Conservation (phyloP, 2,888 invertebrate species). For the Byasa hedistus region DNA sequence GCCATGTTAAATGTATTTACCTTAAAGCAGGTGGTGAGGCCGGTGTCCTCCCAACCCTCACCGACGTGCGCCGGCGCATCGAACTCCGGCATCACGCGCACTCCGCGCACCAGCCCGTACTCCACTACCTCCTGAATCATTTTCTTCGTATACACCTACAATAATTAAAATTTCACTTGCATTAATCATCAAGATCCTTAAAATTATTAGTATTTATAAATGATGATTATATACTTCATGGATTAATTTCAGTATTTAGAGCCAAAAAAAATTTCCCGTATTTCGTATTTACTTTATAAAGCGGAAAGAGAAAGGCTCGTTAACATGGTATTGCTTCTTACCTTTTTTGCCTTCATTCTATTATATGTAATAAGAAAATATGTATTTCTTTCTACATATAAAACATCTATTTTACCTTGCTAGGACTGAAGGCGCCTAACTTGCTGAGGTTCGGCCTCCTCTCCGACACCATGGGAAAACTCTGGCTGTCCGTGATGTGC, state of each 20-base stretch:
- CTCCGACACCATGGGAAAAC: conserved; percentile 92
- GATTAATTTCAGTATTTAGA: no score
- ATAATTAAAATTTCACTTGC: neutral
- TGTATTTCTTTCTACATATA: neutral
- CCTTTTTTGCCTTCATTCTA: no score
- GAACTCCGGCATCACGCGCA: conserved; percentile 94
- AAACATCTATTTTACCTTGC: conserved; percentile 77
- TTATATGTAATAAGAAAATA: neutral
- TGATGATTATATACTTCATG: no score
- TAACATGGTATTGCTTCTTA: no score
- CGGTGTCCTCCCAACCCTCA: conserved; percentile 89
- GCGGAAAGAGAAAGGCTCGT: no score
- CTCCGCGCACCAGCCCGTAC: conserved; percentile 86
- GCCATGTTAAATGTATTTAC: conserved; percentile 37
- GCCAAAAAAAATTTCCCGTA: no score
- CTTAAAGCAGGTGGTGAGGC: conserved; percentile 84
- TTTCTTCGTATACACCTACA: conserved; percentile 77
- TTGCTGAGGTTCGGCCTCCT: conserved; percentile 85
- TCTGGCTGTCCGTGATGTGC: conserved; percentile 96
- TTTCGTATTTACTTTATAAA: no score
- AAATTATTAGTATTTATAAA: no score
- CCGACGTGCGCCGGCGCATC: conserved; percentile 95
- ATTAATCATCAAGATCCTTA: neutral
- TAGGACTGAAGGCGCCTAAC: conserved; percentile 88
- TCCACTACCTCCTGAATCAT: conserved; percentile 81